Evolutionary conservation across 2,888 invertebrate species (phyloP).

Genomic region (Morpho achilles): DNA sequence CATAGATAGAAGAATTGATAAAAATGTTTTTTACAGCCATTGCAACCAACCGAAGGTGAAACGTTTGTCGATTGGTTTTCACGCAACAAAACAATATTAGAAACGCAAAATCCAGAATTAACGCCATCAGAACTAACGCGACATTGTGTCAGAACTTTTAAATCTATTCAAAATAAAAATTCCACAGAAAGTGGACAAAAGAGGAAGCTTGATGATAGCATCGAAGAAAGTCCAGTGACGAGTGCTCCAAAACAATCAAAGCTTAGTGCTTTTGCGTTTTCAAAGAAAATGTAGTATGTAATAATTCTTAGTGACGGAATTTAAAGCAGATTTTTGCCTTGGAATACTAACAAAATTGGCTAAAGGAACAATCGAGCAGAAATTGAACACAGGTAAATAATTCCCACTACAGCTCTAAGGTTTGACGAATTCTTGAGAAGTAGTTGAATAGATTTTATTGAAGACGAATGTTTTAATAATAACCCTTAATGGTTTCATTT

Average conservation of each 20-base stretch:
- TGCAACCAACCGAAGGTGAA: constrained; percentile 60
- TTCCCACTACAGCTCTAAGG: too few species aligned
- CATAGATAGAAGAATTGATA: too few species aligned
- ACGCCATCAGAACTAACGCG: constrained; percentile 77
- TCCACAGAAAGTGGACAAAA: constrained; percentile 45
- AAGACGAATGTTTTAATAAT: too few species aligned
- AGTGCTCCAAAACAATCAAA: constrained; percentile 69
- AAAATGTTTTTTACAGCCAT: constrained; percentile 41
- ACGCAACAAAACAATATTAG: constrained; percentile 75
- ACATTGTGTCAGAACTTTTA: constrained; percentile 73
- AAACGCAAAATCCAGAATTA: constrained; percentile 76
- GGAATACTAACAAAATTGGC: too few species aligned
- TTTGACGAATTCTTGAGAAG: too few species aligned
- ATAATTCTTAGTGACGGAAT: too few species aligned
- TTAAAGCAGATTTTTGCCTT: too few species aligned
- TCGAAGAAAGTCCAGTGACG: constrained; percentile 41
- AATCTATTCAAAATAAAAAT: constrained; percentile 50
- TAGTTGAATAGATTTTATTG: too few species aligned
- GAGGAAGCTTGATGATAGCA: constrained; percentile 56
- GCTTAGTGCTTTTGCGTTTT: constrained; percentile 69
- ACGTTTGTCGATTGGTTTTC: constrained; percentile 81
- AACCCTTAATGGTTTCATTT: too few species aligned
- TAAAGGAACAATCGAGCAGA: too few species aligned
- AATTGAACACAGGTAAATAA: too few species aligned
- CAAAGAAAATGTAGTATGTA: constrained; percentile 42